phyloP scores from a whole-genome alignment of 2,888 invertebrate species.

The Caenorhabditis panamensis region DNA sequence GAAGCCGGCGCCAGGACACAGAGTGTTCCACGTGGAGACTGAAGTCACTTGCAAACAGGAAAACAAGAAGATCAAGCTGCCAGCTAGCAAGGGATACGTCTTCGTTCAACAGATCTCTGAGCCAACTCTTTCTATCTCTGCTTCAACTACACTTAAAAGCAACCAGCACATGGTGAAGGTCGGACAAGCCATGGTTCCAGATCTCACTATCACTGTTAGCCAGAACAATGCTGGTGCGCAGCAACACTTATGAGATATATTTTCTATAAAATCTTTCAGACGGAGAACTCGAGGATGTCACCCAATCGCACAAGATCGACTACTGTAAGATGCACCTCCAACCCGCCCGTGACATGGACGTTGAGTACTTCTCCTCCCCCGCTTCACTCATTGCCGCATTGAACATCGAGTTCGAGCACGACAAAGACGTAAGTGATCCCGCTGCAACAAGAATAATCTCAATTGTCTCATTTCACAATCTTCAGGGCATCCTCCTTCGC shows the following conservation, averaged over 20 bases:
- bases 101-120: constrained; percentile 91
- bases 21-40: constrained; percentile 90
- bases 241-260: too few relatives aligned
- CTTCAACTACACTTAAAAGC: constrained; percentile 88
- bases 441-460: not conserved
- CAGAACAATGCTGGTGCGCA: constrained; percentile 74
- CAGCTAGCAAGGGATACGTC: constrained; percentile 89
- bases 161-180: constrained; percentile 90
- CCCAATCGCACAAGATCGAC: constrained; percentile 72
- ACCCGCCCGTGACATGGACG: constrained; percentile 95
- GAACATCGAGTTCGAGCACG: constrained; percentile 90
- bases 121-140: constrained; percentile 85
- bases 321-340: constrained; percentile 88
- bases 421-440: constrained; percentile 85
- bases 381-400: constrained; percentile 87
- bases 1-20: constrained; percentile 94
- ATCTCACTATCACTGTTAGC: constrained; percentile 86
- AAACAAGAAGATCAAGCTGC: constrained; percentile 83
- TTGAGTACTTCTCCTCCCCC: constrained; percentile 91
- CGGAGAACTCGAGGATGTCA: constrained; percentile 71
- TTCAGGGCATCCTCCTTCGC: constrained; percentile 79
- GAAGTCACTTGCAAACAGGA: constrained; percentile 85
- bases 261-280: constrained; percentile 22
- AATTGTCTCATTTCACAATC: constrained; percentile 7
- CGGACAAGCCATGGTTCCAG: constrained; percentile 92